Conservation (phyloP, 2,888 invertebrate genomes). For the Macrophya annulata region DNA sequence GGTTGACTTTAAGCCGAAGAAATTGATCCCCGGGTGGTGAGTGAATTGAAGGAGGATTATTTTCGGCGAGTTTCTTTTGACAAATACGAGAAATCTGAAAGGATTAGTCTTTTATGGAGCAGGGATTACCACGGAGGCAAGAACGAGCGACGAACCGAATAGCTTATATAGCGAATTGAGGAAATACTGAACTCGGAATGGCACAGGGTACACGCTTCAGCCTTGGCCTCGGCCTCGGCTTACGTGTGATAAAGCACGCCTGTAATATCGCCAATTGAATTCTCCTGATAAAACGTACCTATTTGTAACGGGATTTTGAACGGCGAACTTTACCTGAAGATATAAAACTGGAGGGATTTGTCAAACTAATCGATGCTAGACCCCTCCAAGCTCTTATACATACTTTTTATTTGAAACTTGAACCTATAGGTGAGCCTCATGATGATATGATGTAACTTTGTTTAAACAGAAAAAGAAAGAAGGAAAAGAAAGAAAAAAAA, state of each 20-base stretch:
- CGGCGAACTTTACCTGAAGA: constrained; percentile 50
- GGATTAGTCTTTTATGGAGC: constrained; percentile 57
- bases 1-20: constrained; percentile 9
- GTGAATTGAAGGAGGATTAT: constrained; percentile 48
- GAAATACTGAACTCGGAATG: constrained; percentile 9
- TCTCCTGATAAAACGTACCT: constrained; percentile 62
- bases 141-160: constrained; percentile 22
- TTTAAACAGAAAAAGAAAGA: background rate
- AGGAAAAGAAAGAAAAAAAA: background rate
- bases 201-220: background rate
- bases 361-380: constrained; percentile 62
- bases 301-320: constrained; percentile 68
- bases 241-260: constrained; percentile 61
- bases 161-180: background rate
- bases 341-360: constrained; percentile 65
- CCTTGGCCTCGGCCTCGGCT: constrained; percentile 12
- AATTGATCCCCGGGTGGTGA: constrained; percentile 24
- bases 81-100: constrained; percentile 56
- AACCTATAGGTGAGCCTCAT: too few relatives aligned
- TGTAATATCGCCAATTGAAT: constrained; percentile 68
- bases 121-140: constrained; percentile 8
- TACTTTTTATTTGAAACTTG: background rate
- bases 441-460: background rate
- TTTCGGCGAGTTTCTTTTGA: constrained; percentile 45
- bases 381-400: background rate